Conservation (phyloP, 92 coral and sea anemone species). For the Porites rus region DNA sequence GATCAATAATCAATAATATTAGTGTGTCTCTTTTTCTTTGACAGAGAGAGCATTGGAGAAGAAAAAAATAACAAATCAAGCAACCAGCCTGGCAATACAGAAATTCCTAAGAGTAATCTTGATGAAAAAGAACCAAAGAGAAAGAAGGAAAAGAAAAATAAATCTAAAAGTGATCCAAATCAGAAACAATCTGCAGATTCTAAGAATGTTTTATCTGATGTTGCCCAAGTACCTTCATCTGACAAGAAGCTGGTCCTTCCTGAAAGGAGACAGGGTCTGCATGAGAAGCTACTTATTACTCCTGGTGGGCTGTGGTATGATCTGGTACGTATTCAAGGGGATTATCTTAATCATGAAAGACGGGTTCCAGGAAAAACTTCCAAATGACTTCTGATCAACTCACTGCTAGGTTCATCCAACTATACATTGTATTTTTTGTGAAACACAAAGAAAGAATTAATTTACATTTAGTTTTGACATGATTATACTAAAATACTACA, state of each 20-base stretch:
- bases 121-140: slow-evolving; percentile 20
- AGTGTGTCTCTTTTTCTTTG: slow-evolving; percentile 1
- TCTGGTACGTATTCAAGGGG: slow-evolving; percentile 59
- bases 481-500: no score
- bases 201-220: no score
- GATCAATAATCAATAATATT: no score
- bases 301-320: slow-evolving; percentile 96
- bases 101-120: neutral
- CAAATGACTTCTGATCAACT: no score
- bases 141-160: slow-evolving; percentile 9
- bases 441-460: no score
- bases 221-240: neutral
- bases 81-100: neutral
- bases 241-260: neutral
- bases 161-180: slow-evolving; percentile 4
- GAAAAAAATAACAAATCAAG: neutral
- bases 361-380: no score
- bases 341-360: neutral
- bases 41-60: slow-evolving; percentile 21
- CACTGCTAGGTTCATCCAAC: no score
- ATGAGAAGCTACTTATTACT: slow-evolving; percentile 65
- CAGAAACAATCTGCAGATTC: neutral
- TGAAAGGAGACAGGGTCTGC: slow-evolving; percentile 18
- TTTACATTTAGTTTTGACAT: no score
- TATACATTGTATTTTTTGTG: no score